These are phyloP conservation scores for Polyergus mexicanus DNA, from an alignment of 1,140 invertebrate species.

Conservation along the genomic window DNA sequence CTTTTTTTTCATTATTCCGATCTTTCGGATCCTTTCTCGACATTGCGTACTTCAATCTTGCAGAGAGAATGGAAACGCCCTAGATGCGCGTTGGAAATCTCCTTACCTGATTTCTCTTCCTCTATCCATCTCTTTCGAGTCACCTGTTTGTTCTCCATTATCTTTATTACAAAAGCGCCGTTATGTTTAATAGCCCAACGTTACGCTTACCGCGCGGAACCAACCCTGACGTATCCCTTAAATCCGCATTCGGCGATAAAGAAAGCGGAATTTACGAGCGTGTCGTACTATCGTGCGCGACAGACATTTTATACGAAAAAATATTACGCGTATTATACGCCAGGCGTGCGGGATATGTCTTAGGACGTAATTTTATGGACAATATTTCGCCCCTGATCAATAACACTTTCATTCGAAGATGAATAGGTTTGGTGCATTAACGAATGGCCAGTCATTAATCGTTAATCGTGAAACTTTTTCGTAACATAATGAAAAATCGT, in stretches of 20 bases:
- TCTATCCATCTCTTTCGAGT: neutral
- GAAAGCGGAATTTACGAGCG: constrained; percentile 32
- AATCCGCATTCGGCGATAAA: constrained; percentile 55
- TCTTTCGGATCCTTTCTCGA: neutral
- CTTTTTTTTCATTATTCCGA: too few relatives aligned
- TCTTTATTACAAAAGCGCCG: constrained; percentile 56
- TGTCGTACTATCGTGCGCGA: constrained; percentile 33
- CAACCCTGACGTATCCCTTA: constrained; percentile 18
- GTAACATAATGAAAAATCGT: constrained; percentile 28
- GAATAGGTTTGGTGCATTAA: neutral
- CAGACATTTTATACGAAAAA: constrained; percentile 36
- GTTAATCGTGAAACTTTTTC: constrained; percentile 9
- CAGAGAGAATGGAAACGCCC: neutral
- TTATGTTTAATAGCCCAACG: constrained; percentile 52
- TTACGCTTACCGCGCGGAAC: constrained; percentile 13
- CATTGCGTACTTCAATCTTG: constrained; percentile 28
- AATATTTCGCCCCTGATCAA: neutral
- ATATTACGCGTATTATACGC: constrained; percentile 27
- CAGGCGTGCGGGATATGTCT: neutral
- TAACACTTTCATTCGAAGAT: neutral
- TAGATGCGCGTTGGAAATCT: too few relatives aligned
- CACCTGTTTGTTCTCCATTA: constrained; percentile 59
- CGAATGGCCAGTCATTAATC: neutral
- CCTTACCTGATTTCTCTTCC: neutral
- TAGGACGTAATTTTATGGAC: neutral